phyloP scores from a whole-genome alignment of 2,888 invertebrate genomes.

The Eupelmus urozonus region DNA sequence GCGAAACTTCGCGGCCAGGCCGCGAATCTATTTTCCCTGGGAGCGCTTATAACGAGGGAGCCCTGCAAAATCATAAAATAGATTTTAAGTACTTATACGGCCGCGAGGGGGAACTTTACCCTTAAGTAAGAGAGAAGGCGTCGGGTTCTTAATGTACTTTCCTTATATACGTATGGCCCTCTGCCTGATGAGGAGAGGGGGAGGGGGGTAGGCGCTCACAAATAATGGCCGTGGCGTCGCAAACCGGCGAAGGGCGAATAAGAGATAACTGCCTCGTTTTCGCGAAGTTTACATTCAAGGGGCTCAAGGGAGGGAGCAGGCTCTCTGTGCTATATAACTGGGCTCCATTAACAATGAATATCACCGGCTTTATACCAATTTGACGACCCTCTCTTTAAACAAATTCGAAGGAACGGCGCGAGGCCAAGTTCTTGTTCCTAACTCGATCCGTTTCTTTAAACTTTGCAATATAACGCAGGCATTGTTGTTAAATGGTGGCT shows the following conservation, averaged over 20 bases:
- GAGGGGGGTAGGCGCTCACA: constrained; percentile 22
- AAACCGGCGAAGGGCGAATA: constrained; percentile 49
- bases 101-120: constrained; percentile 23
- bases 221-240: constrained; percentile 51
- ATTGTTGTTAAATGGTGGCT: constrained; percentile 52
- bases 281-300: constrained; percentile 56
- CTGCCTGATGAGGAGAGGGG: no score
- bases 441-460: neutral
- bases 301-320: neutral
- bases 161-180: constrained; percentile 39
- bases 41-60: neutral
- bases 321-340: constrained; percentile 41
- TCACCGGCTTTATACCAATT: constrained; percentile 55
- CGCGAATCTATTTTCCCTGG: constrained; percentile 20
- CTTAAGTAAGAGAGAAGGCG: constrained; percentile 57
- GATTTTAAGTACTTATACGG: constrained; percentile 53
- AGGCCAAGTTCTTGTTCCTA: neutral
- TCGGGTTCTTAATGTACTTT: constrained; percentile 57
- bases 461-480: constrained; percentile 28
- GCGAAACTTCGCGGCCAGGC: neutral
- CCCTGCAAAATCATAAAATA: constrained; percentile 54
- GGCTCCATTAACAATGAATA: constrained; percentile 50
- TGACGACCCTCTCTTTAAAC: constrained; percentile 52
- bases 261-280: constrained; percentile 57
- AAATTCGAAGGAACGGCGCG: constrained; percentile 28